Percentiles rank a stretch among this genome's conserved stretches.
phyloP scores from a whole-genome alignment of 2,888 invertebrate species.

The Temnothorax rugatulus region DNA sequence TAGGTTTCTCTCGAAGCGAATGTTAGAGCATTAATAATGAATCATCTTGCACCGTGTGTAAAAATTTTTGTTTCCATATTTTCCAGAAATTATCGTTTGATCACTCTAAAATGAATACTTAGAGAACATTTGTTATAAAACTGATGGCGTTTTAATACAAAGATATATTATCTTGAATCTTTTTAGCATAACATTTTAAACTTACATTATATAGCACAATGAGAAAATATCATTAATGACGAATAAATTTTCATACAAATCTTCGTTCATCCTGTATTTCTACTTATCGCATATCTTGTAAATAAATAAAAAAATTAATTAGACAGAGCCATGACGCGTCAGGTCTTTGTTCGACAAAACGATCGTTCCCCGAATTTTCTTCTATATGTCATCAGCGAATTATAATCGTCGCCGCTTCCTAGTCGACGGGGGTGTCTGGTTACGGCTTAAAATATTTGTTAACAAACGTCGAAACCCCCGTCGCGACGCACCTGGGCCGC shows the following conservation, averaged over 20 bases:
- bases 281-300: neutral
- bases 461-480: slow-evolving; percentile 76
- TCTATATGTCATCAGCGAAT: neutral
- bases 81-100: slow-evolving; percentile 16
- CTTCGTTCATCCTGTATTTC: neutral
- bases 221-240: neutral
- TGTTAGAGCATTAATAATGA: slow-evolving; percentile 49
- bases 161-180: neutral
- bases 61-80: slow-evolving; percentile 32
- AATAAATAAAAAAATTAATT: neutral
- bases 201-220: neutral
- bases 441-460: slow-evolving; percentile 81
- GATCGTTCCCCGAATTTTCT: neutral
- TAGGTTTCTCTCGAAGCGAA: slow-evolving; percentile 51
- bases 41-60: slow-evolving; percentile 14
- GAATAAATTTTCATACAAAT: neutral
- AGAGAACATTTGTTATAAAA: slow-evolving; percentile 1
- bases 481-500: slow-evolving; percentile 61
- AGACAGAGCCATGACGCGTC: neutral
- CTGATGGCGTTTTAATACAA: neutral
- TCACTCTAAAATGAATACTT: neutral
- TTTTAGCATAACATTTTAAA: neutral
- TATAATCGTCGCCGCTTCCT: slow-evolving; percentile 40
- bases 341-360: neutral
- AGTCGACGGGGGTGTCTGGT: slow-evolving; percentile 72